phyloP scores from a whole-genome alignment of 2,113 vertebrate genomes.

The Carettochelys insculpta region DNA sequence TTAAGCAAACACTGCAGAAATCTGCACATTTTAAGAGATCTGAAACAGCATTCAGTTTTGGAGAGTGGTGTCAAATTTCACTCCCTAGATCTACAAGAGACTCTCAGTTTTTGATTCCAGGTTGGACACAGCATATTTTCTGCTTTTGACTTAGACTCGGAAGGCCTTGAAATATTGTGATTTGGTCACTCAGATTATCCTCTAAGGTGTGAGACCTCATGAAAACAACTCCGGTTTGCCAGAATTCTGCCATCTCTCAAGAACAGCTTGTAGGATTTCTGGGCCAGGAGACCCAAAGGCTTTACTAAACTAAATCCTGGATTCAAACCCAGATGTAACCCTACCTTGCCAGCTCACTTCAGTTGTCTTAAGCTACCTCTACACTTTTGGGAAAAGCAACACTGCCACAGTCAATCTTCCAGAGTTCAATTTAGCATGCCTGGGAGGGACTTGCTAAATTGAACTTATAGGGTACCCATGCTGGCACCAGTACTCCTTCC shows the following conservation, averaged over 20 bases:
- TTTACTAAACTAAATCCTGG: not conserved
- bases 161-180: not conserved
- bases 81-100: not conserved
- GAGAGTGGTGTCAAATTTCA: rapidly evolving
- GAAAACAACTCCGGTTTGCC: not conserved
- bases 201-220: not conserved
- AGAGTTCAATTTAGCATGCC: too few relatives aligned
- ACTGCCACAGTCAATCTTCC: too few relatives aligned
- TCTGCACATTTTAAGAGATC: not conserved
- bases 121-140: not conserved
- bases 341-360: not conserved
- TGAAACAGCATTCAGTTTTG: not conserved
- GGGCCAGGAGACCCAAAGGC: not conserved
- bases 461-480: too few relatives aligned
- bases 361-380: too few relatives aligned
- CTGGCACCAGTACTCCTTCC: too few relatives aligned
- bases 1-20: not conserved
- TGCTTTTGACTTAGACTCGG: not conserved
- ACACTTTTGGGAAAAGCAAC: too few relatives aligned
- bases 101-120: not conserved
- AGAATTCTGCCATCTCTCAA: not conserved
- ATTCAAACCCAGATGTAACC: not conserved
- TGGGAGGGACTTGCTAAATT: too few relatives aligned
- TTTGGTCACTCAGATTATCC: not conserved
- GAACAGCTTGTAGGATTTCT: not conserved